Evolutionary conservation across 2,797 vertebrate species (phyloP), one percentile per base, ranked within the genome.

Genomic region (Alectoris magna): DNA sequence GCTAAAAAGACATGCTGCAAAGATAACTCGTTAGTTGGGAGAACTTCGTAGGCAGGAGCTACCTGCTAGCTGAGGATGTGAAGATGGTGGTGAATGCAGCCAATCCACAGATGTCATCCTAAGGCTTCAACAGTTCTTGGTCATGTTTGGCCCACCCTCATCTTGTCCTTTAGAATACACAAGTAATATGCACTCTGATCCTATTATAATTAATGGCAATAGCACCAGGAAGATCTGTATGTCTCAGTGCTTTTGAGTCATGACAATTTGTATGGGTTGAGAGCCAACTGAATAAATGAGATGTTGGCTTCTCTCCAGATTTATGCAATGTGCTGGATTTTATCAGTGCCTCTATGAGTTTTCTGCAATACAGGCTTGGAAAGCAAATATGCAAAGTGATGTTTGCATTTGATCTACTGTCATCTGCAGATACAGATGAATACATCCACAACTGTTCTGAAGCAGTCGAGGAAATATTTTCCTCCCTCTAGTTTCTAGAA

Each of bases 191-290:
- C 17, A 36, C 43, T 39, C 73, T 89, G 76, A 64, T 81, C 79
- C 76, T 58, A 1, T 81, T 83, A 60, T 58, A 90, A 24, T 39
- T 78, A 44, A 3, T 76, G 62, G 67, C 87, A 68, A 5, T 17
- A 85, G 62, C 81, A 85, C 88, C 79, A 87, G 91, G 93, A 91
- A 95, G 82, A 92, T 11, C 68, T 90, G 29, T 55, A 81, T 84
- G 91, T 76, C 73, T 96, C 94, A 62, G 31, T 93, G 95, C 59
- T 79, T 64, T 77, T 6, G 18, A 87, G 77, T 72, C 44, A 71
- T 51, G 41, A 63, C 59, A 55, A 19, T 60, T 89, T 18, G n/a
- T 59, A 53, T 1, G 31, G 88, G 70, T 76, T 46, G 67, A 34
- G 56, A 88, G 93, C 86, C 91, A 85, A 46, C 19, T 6, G 60